Evolutionary conservation across 2,888 invertebrate species (phyloP), one percentile per base, ranked within the genome.

Genomic region (Itoplectis maculator): DNA sequence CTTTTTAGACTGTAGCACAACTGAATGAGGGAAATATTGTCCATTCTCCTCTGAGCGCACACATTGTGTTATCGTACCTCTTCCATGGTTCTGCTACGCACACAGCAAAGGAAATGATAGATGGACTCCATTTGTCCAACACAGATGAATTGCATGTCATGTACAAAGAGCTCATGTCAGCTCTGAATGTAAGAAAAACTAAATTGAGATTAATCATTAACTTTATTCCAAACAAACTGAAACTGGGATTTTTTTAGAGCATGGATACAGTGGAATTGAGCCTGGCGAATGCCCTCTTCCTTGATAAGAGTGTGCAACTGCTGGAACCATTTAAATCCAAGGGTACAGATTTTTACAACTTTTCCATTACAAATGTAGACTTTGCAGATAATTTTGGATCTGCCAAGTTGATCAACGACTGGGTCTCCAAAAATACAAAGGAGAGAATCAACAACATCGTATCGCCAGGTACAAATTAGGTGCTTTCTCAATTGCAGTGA

Each of bases 371-470:
- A 87, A 93, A 94, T 72, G 84, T 97, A 0, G 91, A 97, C 89
- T 97, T 97, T 88, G 87, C 81, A 0, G 91, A 94, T 4, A 90
- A 87, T 1, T 92, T 90, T 5, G 94, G 94, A 0, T 84, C 93
- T 0, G 91, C 93, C 1, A 81, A 91, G 0, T 91, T 90, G 2
- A 98, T 99, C 63, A 99, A 99, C 90, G 86, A 92, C 63, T 98
- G 98, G 97, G 97, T 95, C 15, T 95, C 96, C 89, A 91, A 94
- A 11, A 95, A 96, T 90, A 99, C 99, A 0, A 95, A 96, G 70
- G 93, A 96, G 11, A 97, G 96, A 92, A 98, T 99, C 79, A 95
- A 95, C 83, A 94, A 98, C 88, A 93, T 99, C 1, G 93, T 99
- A 63, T 92, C 94, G 3, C 37, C 94, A 3, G 93, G 94, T 93